Percentiles rank a stretch among this genome's conserved stretches.
Conservation (phyloP, 2,888 invertebrate species). For the Apomyelois bistriatella region DNA sequence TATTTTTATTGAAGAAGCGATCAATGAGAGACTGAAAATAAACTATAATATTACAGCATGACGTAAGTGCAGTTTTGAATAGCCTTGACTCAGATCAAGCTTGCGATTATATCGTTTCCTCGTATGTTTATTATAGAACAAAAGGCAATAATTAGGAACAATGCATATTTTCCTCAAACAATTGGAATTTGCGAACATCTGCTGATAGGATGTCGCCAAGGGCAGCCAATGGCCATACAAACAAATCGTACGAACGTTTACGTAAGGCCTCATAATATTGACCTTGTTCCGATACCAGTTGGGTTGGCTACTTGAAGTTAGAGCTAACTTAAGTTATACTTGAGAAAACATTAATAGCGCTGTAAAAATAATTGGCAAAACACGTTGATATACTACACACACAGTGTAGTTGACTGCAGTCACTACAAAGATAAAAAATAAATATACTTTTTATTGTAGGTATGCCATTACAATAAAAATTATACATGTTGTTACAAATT, state of each 20-base stretch:
- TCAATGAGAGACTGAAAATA: neutral
- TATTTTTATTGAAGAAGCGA: neutral
- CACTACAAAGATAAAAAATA: too few species aligned
- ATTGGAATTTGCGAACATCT: constrained; percentile 10
- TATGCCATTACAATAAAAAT: too few species aligned
- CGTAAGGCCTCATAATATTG: neutral
- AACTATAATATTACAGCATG: neutral
- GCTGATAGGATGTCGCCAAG: constrained; percentile 11
- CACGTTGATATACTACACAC: too few species aligned
- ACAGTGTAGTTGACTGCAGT: too few species aligned
- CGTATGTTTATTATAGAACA: constrained; percentile 25
- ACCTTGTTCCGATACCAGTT: neutral
- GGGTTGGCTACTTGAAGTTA: neutral
- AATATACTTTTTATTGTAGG: too few species aligned
- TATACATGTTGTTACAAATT: too few species aligned
- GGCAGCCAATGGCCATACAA: constrained; percentile 2
- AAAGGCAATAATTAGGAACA: constrained; percentile 30
- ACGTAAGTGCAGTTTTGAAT: constrained; percentile 6
- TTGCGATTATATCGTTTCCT: constrained; percentile 1
- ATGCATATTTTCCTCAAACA: constrained; percentile 12
- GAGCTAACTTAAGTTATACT: neutral
- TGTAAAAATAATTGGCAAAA: too few species aligned
- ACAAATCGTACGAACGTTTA: neutral
- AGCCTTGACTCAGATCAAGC: constrained; percentile 10
- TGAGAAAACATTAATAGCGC: neutral